Evolutionary conservation across 2,797 vertebrate species (phyloP).

Genomic region (Rhabdomys pumilio): DNA sequence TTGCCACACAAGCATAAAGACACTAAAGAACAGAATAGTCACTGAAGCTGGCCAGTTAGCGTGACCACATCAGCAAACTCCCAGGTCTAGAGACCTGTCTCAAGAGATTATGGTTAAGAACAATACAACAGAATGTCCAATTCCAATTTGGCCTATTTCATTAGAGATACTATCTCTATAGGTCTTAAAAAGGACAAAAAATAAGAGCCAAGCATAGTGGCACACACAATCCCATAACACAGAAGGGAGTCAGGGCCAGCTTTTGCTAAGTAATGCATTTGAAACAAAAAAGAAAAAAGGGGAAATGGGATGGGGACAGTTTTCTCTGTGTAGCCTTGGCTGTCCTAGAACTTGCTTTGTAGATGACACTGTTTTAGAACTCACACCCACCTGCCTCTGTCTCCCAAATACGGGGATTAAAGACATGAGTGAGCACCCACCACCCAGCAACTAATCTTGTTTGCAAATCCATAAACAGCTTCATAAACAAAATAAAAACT

Average conservation of each 20-base stretch:
- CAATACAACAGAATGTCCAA: not conserved
- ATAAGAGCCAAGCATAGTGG: not conserved
- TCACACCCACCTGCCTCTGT: not conserved
- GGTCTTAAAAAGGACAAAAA: not conserved
- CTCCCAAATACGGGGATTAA: not conserved
- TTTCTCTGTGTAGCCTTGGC: not conserved
- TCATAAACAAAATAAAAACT: not conserved
- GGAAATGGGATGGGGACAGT: not conserved
- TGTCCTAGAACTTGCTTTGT: not conserved
- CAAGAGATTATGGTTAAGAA: not conserved
- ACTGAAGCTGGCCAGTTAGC: not conserved
- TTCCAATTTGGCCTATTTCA: not conserved
- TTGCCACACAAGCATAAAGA: not conserved
- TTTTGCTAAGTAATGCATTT: not conserved
- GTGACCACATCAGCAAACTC: not conserved
- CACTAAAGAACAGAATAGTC: not conserved
- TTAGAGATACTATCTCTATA: not conserved
- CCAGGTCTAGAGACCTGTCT: not conserved
- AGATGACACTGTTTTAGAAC: not conserved
- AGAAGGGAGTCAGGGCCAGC: not conserved
- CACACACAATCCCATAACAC: not conserved
- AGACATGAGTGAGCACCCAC: not conserved
- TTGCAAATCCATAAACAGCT: not conserved
- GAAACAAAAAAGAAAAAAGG: not conserved
- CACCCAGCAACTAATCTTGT: not conserved